A percentile compares a stretch with the other conserved stretches of the same genome.
phyloP scores from a whole-genome alignment of 2,888 invertebrate species.

The Holacanthella duospinosa region DNA sequence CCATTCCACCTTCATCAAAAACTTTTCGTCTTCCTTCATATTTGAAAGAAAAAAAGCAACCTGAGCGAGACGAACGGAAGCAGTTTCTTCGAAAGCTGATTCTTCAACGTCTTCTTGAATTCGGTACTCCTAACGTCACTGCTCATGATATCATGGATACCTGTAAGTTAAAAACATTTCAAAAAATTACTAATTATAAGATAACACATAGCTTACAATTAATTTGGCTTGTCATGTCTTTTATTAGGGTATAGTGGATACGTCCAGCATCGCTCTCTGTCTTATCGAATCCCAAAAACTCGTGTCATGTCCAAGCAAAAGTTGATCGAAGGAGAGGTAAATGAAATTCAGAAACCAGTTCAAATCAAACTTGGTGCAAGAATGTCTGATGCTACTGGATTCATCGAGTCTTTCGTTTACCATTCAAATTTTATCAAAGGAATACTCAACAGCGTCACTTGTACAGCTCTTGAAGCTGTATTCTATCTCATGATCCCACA shows the following conservation, averaged over 20 bases:
- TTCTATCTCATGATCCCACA: constrained; percentile 21
- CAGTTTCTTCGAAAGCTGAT: constrained; percentile 8
- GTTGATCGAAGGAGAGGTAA: constrained; percentile 8
- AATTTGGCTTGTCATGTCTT: constrained; percentile 1
- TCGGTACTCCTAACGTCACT: not conserved
- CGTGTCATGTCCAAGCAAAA: constrained; percentile 1
- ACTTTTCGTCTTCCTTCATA: not conserved
- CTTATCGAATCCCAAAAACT: constrained; percentile 3
- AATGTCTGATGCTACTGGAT: not conserved
- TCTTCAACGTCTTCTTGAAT: not conserved
- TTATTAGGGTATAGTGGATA: constrained; percentile 10
- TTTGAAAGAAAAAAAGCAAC: not conserved
- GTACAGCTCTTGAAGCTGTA: constrained; percentile 18
- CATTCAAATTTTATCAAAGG: constrained; percentile 13
- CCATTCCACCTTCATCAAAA: not conserved
- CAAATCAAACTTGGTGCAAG: not conserved
- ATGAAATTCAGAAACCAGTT: constrained; percentile 6
- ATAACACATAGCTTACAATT: not conserved
- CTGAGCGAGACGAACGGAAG: not conserved
- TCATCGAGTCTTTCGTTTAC: constrained; percentile 3
- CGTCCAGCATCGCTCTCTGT: constrained; percentile 10
- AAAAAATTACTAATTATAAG: not conserved
- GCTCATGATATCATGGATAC: constrained; percentile 15
- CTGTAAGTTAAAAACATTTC: too few species aligned
- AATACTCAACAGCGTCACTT: constrained; percentile 21